Conservation (phyloP, 2,888 invertebrate species). For the Spisula solida region DNA sequence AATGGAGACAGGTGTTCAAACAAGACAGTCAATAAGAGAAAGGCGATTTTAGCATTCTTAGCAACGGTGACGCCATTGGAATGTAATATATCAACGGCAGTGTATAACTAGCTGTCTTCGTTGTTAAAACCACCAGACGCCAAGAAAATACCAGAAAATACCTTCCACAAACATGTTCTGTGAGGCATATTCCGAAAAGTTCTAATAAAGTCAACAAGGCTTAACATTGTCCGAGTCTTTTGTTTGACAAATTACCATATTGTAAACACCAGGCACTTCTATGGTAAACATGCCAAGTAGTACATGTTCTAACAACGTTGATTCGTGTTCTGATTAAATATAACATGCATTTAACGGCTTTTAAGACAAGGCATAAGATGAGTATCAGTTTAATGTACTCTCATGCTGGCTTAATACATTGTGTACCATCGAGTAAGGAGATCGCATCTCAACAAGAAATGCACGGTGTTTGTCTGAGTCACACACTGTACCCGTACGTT, state of each 20-base stretch:
- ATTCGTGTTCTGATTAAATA: background rate
- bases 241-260: background rate
- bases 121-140: background rate
- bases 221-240: background rate
- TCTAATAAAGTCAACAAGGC: background rate
- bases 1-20: background rate
- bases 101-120: constrained; percentile 6
- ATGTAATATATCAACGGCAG: background rate
- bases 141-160: background rate
- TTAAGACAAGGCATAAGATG: too few species aligned
- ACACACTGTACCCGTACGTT: too few species aligned
- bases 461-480: too few species aligned
- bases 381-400: too few species aligned
- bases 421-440: too few species aligned
- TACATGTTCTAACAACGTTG: background rate
- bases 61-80: background rate
- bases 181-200: background rate
- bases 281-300: background rate
- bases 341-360: too few species aligned
- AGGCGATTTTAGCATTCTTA: background rate
- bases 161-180: background rate
- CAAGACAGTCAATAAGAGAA: background rate
- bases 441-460: too few species aligned
- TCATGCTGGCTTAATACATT: too few species aligned
- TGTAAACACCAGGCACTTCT: background rate